phyloP scores from a whole-genome alignment of 2,113 vertebrate genomes.

The Tylochromis polylepis region DNA sequence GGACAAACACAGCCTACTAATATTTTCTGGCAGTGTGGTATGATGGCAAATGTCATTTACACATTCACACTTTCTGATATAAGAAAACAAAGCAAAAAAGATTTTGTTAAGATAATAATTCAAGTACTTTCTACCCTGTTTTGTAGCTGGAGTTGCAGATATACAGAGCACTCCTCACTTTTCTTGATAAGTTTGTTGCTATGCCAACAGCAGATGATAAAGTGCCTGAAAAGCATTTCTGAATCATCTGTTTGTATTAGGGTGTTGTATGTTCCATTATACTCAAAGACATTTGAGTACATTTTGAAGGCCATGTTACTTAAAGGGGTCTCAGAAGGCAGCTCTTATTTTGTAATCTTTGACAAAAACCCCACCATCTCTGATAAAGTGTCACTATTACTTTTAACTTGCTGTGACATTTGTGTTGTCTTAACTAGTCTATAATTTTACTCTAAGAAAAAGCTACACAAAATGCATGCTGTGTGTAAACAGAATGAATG shows the following conservation, averaged over 20 bases:
- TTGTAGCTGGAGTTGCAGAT: not conserved
- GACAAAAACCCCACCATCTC: not conserved
- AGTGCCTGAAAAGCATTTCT: not conserved
- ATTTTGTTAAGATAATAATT: not conserved
- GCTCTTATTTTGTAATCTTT: not conserved
- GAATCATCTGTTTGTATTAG: not conserved
- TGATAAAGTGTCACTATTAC: not conserved
- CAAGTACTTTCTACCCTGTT: not conserved
- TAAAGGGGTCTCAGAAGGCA: slow-evolving; percentile 8
- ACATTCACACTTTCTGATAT: not conserved
- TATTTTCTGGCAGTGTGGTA: not conserved
- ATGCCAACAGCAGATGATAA: slow-evolving; percentile 29
- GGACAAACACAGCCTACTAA: not conserved
- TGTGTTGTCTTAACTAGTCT: not conserved
- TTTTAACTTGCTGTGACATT: not conserved
- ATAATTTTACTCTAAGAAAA: not conserved
- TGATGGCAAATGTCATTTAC: not conserved
- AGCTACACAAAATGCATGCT: not conserved
- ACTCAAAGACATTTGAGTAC: not conserved
- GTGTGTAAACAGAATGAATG: too few relatives aligned
- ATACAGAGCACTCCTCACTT: not conserved
- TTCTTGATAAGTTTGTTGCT: slow-evolving; percentile 10
- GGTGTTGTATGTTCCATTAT: slow-evolving; percentile 4
- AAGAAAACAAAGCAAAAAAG: not conserved
- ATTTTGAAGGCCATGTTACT: slow-evolving; percentile 19